Percentiles rank a stretch among this genome's conserved stretches.
These are phyloP conservation scores for Pteronotus mesoamericanus DNA, from an alignment of 2,797 vertebrate species.

Conservation along the genomic window DNA sequence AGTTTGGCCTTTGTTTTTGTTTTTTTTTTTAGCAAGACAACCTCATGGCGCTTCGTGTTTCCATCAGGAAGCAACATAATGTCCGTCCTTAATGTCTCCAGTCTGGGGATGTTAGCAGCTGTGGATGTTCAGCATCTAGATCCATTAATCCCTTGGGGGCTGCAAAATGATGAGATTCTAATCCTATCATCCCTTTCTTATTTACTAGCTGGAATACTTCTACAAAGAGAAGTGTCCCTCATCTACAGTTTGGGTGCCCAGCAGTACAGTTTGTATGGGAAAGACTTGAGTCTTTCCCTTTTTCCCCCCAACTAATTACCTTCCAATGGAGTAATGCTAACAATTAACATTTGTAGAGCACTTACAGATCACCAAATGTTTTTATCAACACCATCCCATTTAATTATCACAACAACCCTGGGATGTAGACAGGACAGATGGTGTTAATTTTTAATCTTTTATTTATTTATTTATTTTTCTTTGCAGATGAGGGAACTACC, in stretches of 20 bases:
- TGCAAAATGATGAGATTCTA: background rate
- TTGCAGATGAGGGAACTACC: constrained; percentile 40
- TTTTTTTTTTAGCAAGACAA: background rate
- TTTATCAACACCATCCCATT: constrained; percentile 45
- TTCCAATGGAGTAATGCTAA: background rate
- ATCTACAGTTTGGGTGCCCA: background rate
- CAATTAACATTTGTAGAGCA: background rate
- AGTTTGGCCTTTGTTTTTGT: background rate
- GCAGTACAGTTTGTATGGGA: background rate
- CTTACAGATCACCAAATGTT: background rate
- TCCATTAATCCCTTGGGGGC: background rate
- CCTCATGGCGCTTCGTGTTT: accelerated
- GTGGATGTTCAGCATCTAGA: background rate
- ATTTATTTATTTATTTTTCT: constrained; percentile 24
- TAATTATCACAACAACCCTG: constrained; percentile 32
- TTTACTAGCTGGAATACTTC: background rate
- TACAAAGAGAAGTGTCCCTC: background rate
- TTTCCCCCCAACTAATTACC: constrained; percentile 51
- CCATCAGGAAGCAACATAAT: accelerated
- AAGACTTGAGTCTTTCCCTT: background rate
- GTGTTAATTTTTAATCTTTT: constrained; percentile 2
- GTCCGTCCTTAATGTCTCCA: background rate
- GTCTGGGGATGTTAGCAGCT: background rate
- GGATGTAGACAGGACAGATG: constrained; percentile 19
- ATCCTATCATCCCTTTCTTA: background rate